phyloP scores from a whole-genome alignment of 2,888 invertebrate genomes.

The Drosophila planitibia region DNA sequence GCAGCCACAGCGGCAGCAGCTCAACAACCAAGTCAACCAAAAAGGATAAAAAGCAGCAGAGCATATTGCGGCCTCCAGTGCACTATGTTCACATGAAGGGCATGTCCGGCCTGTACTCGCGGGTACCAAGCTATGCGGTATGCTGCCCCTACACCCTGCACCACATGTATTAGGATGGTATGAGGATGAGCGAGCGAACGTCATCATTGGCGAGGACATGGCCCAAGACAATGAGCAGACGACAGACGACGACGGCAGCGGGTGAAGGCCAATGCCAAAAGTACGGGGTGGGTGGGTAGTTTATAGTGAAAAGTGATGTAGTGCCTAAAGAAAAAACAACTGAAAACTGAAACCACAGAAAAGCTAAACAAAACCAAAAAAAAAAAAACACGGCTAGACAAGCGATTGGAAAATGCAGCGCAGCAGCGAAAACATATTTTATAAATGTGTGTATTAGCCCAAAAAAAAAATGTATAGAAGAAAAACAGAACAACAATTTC shows the following conservation, averaged over 20 bases:
- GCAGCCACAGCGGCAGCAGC: conserved; percentile 86
- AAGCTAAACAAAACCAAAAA: conserved; percentile 27
- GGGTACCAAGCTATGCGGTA: conserved; percentile 89
- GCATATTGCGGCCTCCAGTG: conserved; percentile 91
- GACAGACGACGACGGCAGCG: neutral
- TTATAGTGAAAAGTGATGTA: conserved; percentile 76
- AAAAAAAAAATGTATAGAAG: neutral
- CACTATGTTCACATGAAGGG: conserved; percentile 93
- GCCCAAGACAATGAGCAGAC: conserved; percentile 28
- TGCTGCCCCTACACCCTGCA: conserved; percentile 83
- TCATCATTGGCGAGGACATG: conserved; percentile 20
- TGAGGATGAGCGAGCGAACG: neutral
- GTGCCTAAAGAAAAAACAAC: conserved; percentile 69
- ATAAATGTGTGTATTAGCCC: conserved; percentile 63
- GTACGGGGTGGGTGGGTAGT: conserved; percentile 38
- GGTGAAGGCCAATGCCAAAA: conserved; percentile 40
- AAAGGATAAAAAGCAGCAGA: conserved; percentile 87
- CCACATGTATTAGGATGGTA: conserved; percentile 71
- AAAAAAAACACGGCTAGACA: conserved; percentile 11
- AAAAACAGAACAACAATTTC: conserved; percentile 14
- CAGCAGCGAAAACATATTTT: conserved; percentile 64
- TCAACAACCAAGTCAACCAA: conserved; percentile 62
- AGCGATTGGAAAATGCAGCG: conserved; percentile 3
- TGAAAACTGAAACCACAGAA: conserved; percentile 5
- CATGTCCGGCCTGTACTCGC: conserved; percentile 92